Percentiles rank a stretch among this genome's conserved stretches.
phyloP scores from a whole-genome alignment of 2,888 invertebrate species.

The Pseudanteris insignis region DNA sequence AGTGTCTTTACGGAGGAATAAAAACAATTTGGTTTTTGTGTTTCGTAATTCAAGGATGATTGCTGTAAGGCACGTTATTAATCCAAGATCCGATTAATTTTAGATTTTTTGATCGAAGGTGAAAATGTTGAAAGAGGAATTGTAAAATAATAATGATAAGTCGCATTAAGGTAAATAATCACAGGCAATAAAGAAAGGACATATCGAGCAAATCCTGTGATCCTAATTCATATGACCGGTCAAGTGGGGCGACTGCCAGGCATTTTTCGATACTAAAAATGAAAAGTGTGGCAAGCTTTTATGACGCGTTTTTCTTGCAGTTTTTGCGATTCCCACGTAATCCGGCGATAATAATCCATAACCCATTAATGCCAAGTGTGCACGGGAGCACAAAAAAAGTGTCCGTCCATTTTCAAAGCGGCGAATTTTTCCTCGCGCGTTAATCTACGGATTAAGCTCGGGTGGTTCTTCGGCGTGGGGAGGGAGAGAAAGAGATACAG shows the following conservation, averaged over 20 bases:
- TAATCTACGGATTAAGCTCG: conserved; percentile 31
- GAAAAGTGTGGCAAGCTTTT: conserved; percentile 38
- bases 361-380: conserved; percentile 45
- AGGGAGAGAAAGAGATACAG: too few relatives aligned
- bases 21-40: too few relatives aligned
- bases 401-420: conserved; percentile 24
- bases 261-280: conserved; percentile 37
- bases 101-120: too few relatives aligned
- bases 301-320: conserved; percentile 24
- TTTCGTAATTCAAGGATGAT: too few relatives aligned
- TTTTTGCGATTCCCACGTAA: conserved; percentile 35
- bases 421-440: conserved; percentile 23
- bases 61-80: too few relatives aligned
- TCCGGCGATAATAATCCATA: conserved; percentile 47
- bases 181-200: conserved; percentile 10
- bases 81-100: too few relatives aligned
- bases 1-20: too few relatives aligned
- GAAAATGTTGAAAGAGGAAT: not conserved
- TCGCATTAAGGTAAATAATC: conserved; percentile 23
- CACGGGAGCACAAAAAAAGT: conserved; percentile 24
- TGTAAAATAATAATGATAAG: conserved; percentile 17
- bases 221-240: conserved; percentile 37
- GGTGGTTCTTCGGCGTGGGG: conserved; percentile 13
- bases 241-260: conserved; percentile 18
- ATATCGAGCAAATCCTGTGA: conserved; percentile 15